These are phyloP conservation scores for Limnephilus auricula DNA, from an alignment of 2,888 invertebrate species.

Conservation along the genomic window DNA sequence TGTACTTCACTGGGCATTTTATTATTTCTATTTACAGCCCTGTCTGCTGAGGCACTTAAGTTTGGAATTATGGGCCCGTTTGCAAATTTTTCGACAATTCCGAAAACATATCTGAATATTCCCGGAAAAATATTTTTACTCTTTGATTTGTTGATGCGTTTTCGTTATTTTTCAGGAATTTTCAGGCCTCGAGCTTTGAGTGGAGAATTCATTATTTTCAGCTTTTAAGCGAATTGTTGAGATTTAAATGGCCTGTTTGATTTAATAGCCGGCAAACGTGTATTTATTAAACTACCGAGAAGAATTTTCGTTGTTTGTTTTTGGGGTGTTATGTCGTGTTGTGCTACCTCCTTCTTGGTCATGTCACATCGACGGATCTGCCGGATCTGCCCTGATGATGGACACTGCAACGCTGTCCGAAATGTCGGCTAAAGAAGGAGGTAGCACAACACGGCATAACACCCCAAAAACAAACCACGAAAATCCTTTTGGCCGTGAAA, in stretches of 20 bases:
- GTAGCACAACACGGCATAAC: no score
- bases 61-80: background rate
- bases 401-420: no score
- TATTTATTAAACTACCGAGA: background rate
- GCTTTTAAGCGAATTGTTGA: background rate
- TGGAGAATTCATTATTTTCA: background rate
- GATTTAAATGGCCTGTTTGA: background rate
- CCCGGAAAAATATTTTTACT: background rate
- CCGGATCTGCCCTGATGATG: no score
- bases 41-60: background rate
- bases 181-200: background rate
- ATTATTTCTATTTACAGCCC: background rate
- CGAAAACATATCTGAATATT: background rate
- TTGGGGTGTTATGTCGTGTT: no score
- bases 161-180: background rate
- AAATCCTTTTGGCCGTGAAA: no score
- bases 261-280: background rate
- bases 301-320: no score
- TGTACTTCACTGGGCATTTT: background rate
- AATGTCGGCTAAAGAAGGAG: no score
- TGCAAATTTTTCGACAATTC: background rate
- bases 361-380: no score
- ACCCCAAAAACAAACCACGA: no score
- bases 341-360: no score
- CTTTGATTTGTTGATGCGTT: background rate